phyloP scores from a whole-genome alignment of 2,888 invertebrate genomes.

The Philereme transversata region DNA sequence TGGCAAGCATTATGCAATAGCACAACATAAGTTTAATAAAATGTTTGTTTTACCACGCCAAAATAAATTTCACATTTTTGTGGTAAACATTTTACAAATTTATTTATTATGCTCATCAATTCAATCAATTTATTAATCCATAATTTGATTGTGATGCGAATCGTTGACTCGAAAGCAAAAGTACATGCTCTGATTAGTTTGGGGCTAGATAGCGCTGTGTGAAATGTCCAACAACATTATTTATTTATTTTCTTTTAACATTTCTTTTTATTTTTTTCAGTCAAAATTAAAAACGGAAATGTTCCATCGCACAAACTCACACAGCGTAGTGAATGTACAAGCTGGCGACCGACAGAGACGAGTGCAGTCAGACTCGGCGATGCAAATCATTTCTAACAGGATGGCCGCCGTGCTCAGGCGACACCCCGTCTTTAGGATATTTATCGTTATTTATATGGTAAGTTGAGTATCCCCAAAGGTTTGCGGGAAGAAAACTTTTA shows the following conservation, averaged over 20 bases:
- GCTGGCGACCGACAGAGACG: conserved; percentile 38
- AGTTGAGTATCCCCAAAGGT: conserved; percentile 40
- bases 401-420: conserved; percentile 91
- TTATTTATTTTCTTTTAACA: neutral
- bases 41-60: no score
- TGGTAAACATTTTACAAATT: no score
- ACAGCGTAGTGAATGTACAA: conserved; percentile 66
- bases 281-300: conserved; percentile 57
- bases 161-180: no score
- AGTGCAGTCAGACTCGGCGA: conserved; percentile 34
- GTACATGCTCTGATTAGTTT: no score
- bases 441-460: conserved; percentile 93
- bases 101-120: no score
- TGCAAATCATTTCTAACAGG: conserved; percentile 86
- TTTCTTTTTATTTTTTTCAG: conserved; percentile 39
- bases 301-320: conserved; percentile 47
- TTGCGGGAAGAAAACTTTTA: neutral
- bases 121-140: no score
- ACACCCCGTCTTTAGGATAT: conserved; percentile 92
- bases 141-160: no score
- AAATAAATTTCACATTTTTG: no score
- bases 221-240: no score
- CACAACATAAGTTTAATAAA: no score
- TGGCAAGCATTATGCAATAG: no score
- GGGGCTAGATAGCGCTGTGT: no score